Conservation (phyloP, 2,113 vertebrate species). For the Melanerpes aurifrons region DNA sequence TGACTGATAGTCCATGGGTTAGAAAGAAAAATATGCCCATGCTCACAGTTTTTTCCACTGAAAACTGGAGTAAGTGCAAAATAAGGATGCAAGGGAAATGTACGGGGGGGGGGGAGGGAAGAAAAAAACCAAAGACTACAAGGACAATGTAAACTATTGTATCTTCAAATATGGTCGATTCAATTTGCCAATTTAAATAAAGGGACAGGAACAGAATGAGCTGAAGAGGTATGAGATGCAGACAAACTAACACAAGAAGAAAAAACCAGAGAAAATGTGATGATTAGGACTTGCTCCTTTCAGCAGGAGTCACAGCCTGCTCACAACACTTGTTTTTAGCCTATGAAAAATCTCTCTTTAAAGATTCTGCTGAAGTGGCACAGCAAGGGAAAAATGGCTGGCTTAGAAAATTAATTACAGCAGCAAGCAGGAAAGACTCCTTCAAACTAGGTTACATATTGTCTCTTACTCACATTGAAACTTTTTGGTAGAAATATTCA, state of each 20-base stretch:
- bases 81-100: not conserved
- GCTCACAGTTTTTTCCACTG: not conserved
- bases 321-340: not conserved
- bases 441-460: not conserved
- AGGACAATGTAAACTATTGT: not conserved
- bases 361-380: not conserved
- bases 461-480: not conserved
- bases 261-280: not conserved
- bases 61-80: not conserved
- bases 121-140: not conserved
- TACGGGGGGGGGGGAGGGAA: not conserved
- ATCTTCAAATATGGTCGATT: not conserved
- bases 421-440: not conserved
- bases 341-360: not conserved
- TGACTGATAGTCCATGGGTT: not conserved
- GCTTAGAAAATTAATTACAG: not conserved
- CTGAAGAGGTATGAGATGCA: not conserved
- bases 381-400: not conserved
- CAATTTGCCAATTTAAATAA: not conserved
- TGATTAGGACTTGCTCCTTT: accelerated
- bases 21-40: not conserved
- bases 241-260: not conserved
- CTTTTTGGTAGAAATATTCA: not conserved
- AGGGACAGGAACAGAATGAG: not conserved
- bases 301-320: not conserved